phyloP scores from a whole-genome alignment of 53 echinoderm and acorn worm species.

The Echinarachnius parma region DNA sequence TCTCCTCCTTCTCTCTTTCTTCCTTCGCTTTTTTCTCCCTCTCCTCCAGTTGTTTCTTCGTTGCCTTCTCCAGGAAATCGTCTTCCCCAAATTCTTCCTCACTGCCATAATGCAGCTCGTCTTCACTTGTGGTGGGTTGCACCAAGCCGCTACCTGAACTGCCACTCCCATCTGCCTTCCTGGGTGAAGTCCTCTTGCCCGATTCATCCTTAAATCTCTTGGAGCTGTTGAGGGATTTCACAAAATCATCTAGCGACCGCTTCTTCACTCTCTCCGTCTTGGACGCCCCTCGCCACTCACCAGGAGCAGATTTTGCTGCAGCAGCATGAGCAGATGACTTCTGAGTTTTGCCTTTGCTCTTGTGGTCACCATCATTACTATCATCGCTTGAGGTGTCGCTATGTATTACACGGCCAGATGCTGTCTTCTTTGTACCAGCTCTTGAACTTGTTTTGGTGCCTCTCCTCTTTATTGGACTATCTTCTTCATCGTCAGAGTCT shows the following conservation, averaged over 20 bases:
- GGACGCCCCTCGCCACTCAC: neutral
- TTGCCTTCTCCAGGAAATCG: slow-evolving; percentile 23
- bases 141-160: neutral
- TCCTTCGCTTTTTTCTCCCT: neutral
- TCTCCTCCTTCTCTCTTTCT: neutral
- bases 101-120: neutral
- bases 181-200: neutral
- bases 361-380: neutral
- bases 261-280: slow-evolving; percentile 15
- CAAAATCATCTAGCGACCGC: slow-evolving; percentile 31
- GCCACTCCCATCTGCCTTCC: neutral
- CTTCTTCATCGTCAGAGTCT: too few relatives aligned
- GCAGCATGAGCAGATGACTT: neutral
- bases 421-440: too few relatives aligned
- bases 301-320: slow-evolving; percentile 2
- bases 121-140: neutral
- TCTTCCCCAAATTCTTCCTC: slow-evolving; percentile 15
- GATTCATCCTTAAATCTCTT: slow-evolving; percentile 15
- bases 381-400: neutral
- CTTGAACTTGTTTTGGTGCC: too few relatives aligned
- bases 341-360: neutral
- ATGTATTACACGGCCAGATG: too few relatives aligned
- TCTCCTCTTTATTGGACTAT: too few relatives aligned
- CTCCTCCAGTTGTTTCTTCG: neutral
- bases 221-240: slow-evolving; percentile 11